Percentiles rank a stretch among this genome's conserved stretches.
Evolutionary conservation across 2,113 vertebrate species (phyloP).

Genomic region (Mustelus asterias): DNA sequence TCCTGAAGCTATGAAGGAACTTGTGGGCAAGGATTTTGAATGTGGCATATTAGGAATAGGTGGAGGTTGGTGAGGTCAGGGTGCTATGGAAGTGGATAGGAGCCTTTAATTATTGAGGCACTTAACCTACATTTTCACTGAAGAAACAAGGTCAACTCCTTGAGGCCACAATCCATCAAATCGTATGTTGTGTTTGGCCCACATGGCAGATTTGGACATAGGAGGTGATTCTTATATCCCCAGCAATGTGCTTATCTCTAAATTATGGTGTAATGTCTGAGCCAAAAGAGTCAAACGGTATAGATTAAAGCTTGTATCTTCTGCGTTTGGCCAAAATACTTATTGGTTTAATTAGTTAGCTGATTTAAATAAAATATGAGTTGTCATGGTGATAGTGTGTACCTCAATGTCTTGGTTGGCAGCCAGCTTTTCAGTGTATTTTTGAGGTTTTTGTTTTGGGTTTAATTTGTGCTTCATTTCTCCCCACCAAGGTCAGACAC

Average conservation of each 20-base stretch:
- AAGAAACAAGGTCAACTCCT: too few species aligned
- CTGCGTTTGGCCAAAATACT: background rate
- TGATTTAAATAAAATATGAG: background rate
- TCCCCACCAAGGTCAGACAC: background rate
- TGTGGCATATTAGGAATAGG: background rate
- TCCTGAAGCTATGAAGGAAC: too few species aligned
- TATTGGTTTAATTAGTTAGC: background rate
- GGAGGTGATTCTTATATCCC: background rate
- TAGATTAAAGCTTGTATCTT: background rate
- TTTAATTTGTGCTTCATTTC: background rate
- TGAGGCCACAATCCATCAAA: background rate
- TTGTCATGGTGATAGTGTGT: background rate
- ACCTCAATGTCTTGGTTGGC: background rate
- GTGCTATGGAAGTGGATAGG: background rate
- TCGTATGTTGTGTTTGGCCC: background rate
- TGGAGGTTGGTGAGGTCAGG: background rate
- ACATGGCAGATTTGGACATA: background rate
- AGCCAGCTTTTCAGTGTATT: background rate
- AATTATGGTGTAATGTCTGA: background rate
- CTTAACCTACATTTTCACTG: too few species aligned
- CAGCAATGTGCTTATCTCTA: background rate
- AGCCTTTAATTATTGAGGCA: background rate
- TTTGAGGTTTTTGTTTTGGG: background rate
- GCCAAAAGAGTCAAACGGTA: background rate
- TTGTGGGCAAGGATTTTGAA: too few species aligned